Conservation (phyloP, 2,113 vertebrate genomes). For the Steatornis caripensis region DNA sequence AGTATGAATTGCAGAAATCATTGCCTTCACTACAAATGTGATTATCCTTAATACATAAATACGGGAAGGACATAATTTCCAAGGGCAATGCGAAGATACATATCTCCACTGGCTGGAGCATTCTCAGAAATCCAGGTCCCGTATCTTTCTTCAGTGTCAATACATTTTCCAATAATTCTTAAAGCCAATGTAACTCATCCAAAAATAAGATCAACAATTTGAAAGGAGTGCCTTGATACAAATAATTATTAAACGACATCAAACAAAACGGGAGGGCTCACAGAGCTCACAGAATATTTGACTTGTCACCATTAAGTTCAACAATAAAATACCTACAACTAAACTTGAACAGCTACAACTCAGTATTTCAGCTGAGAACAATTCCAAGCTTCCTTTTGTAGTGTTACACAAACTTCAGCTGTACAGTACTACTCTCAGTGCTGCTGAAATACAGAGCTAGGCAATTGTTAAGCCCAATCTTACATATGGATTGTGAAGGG, state of each 20-base stretch:
- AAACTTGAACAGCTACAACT: not conserved
- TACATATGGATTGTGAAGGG: not conserved
- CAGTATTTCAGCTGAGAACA: not conserved
- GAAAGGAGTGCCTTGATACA: not conserved
- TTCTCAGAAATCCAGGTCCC: not conserved
- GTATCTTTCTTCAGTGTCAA: not conserved
- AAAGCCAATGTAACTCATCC: not conserved
- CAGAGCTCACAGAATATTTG: not conserved
- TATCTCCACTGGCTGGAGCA: not conserved
- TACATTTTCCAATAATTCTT: not conserved
- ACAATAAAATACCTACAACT: not conserved
- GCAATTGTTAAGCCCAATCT: not conserved
- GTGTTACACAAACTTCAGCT: not conserved
- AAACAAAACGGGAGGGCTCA: not conserved
- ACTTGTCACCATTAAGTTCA: not conserved
- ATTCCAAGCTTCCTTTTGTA: not conserved
- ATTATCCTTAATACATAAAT: not conserved
- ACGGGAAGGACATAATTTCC: not conserved
- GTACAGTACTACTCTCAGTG: not conserved
- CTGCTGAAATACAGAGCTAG: not conserved
- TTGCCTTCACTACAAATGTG: not conserved
- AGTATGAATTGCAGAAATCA: not conserved
- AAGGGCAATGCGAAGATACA: not conserved
- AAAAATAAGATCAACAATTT: not conserved
- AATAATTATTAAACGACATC: not conserved